A percentile compares a stretch with the other conserved stretches of the same genome.
phyloP scores from a whole-genome alignment of 2,113 vertebrate genomes.

The Rhegmatorhina hoffmannsi region DNA sequence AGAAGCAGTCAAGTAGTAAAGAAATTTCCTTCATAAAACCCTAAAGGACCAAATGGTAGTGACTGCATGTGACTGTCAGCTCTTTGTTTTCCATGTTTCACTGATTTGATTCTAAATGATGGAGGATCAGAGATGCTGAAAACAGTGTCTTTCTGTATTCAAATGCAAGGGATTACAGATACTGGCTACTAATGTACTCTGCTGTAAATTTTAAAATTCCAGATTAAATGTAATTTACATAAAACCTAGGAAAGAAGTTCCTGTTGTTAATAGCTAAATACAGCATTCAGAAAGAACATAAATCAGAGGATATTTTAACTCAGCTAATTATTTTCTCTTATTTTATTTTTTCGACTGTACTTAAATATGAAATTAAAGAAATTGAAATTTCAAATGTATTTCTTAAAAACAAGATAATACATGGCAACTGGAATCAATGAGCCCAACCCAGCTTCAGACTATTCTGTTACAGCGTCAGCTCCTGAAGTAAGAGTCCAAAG shows the following conservation, averaged over 20 bases:
- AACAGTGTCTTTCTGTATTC: not conserved
- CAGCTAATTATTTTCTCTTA: not conserved
- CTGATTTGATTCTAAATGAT: not conserved
- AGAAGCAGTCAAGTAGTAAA: not conserved
- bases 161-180: not conserved
- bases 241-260: not conserved
- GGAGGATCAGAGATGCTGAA: not conserved
- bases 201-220: not conserved
- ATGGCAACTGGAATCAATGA: not conserved
- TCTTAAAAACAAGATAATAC: not conserved
- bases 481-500: not conserved
- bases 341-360: not conserved
- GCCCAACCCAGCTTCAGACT: not conserved
- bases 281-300: not conserved
- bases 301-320: not conserved
- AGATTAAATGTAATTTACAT: not conserved
- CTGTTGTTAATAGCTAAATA: not conserved
- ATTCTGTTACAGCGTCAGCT: not conserved
- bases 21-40: not conserved
- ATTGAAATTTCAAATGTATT: not conserved
- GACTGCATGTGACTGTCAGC: not conserved
- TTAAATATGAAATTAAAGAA: not conserved
- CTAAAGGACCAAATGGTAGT: not conserved
- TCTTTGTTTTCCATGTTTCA: not conserved
- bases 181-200: not conserved